Evolutionary conservation across 2,888 invertebrate species (phyloP).

Genomic region (Philhelius pedissequus): DNA sequence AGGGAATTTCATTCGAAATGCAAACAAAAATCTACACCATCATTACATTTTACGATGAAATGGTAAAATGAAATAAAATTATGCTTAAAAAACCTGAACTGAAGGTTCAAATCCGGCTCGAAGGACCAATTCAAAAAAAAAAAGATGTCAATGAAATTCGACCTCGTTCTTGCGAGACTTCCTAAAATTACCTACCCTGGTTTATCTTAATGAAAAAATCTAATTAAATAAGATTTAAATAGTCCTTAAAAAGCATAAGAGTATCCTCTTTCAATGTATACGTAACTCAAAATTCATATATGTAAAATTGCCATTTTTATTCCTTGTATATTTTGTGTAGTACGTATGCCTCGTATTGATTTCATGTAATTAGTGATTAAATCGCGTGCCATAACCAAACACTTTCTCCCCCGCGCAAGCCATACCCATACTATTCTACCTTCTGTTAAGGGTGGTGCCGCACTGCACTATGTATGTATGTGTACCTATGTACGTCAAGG

Average conservation of each 20-base stretch:
- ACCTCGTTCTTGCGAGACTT: too few species aligned
- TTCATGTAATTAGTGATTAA: slow-evolving; percentile 66
- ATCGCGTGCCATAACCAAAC: slow-evolving; percentile 59
- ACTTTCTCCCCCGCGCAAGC: neutral
- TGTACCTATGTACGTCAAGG: slow-evolving; percentile 43
- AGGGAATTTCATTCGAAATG: too few species aligned
- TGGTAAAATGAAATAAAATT: too few species aligned
- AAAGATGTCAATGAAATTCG: neutral
- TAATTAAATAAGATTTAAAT: too few species aligned
- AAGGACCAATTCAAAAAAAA: neutral
- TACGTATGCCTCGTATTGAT: slow-evolving; percentile 39
- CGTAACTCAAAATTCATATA: neutral
- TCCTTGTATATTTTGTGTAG: slow-evolving; percentile 6
- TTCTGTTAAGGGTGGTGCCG: neutral
- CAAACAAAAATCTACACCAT: too few species aligned
- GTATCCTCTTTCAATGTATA: neutral
- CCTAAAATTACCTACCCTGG: too few species aligned
- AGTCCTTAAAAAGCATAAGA: neutral
- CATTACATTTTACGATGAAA: neutral
- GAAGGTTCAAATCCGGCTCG: neutral
- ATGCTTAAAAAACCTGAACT: neutral
- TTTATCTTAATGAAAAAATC: too few species aligned
- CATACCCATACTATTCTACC: neutral
- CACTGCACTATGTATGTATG: too few species aligned
- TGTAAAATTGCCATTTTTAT: neutral